phyloP scores from a whole-genome alignment of 2,113 vertebrate species.

The Myrmecophaga tridactyla region DNA sequence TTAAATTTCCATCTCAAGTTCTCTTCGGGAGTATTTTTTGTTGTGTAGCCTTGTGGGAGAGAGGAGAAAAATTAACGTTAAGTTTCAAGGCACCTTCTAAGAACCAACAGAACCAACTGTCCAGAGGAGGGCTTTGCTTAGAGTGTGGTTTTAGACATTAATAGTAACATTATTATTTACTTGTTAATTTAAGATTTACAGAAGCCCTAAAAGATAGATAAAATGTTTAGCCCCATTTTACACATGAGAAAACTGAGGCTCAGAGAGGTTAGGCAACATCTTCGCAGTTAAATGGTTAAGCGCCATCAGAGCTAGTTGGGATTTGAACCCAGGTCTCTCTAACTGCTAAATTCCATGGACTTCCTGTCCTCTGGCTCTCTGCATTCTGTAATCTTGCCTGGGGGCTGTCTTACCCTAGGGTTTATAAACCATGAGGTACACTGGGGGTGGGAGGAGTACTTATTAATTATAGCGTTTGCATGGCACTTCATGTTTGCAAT shows the following conservation, averaged over 20 bases:
- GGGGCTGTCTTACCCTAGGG: neutral
- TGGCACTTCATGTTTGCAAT: constrained; percentile 23
- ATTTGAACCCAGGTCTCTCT: neutral
- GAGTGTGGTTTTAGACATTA: neutral
- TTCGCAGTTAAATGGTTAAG: neutral
- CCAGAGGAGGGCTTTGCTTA: neutral
- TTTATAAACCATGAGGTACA: neutral
- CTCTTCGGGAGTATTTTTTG: neutral
- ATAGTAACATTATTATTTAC: neutral
- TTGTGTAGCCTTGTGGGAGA: neutral
- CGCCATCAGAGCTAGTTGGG: neutral
- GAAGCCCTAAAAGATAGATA: neutral
- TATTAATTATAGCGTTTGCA: constrained; percentile 22
- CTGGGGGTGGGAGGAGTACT: neutral
- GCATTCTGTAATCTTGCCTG: neutral
- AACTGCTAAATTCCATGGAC: neutral
- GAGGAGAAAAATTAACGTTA: neutral
- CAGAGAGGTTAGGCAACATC: neutral
- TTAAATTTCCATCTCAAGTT: neutral
- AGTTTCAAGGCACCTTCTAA: neutral
- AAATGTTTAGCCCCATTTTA: neutral
- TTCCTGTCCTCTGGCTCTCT: neutral
- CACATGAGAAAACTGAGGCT: neutral
- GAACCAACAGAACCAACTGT: neutral
- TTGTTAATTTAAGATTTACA: neutral